Percentiles rank a stretch among this genome's conserved stretches.
Evolutionary conservation across 2,797 vertebrate genomes (phyloP).

Genomic region (Chaunax sp.): DNA sequence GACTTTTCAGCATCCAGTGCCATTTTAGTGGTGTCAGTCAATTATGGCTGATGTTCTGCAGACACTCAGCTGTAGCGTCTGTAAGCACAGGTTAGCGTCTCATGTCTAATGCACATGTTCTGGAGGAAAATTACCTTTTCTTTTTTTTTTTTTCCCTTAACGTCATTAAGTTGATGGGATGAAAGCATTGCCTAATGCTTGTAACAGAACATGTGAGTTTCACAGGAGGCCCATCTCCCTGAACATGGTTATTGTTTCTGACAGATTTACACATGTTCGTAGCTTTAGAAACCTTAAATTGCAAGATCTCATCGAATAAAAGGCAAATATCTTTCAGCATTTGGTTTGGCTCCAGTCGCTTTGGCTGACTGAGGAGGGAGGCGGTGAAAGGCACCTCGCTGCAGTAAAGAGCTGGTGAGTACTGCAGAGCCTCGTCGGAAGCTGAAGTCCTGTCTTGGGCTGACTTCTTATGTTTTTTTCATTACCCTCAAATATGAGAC

Average conservation of each 20-base stretch:
- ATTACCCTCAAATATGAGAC: neutral
- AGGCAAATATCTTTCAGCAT: conserved; percentile 17
- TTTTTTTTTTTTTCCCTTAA: conserved; percentile 11
- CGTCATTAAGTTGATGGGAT: conserved; percentile 47
- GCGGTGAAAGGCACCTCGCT: conserved; percentile 17
- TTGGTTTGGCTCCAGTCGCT: conserved; percentile 19
- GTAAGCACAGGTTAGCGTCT: conserved; percentile 46
- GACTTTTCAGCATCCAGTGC: conserved; percentile 20
- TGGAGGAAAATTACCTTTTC: conserved; percentile 27
- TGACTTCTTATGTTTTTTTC: conserved; percentile 14
- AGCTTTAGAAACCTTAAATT: conserved; percentile 40
- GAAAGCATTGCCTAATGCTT: conserved; percentile 46
- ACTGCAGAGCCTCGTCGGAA: conserved; percentile 16
- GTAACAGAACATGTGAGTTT: conserved; percentile 48
- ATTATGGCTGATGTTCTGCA: conserved; percentile 58
- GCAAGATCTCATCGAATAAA: conserved; percentile 10
- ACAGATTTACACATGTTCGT: conserved; percentile 36
- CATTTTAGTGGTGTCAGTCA: conserved; percentile 47
- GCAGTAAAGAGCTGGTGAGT: conserved; percentile 31
- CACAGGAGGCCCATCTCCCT: conserved; percentile 30
- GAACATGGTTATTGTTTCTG: conserved; percentile 24
- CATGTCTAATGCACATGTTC: conserved; percentile 52
- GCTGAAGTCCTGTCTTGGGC: neutral
- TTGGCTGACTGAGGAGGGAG: conserved; percentile 20
- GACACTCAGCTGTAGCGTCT: conserved; percentile 31